A percentile compares a stretch with the other conserved stretches of the same genome.
Conservation (phyloP, 2,113 vertebrate species). For the Euleptes europaea region DNA sequence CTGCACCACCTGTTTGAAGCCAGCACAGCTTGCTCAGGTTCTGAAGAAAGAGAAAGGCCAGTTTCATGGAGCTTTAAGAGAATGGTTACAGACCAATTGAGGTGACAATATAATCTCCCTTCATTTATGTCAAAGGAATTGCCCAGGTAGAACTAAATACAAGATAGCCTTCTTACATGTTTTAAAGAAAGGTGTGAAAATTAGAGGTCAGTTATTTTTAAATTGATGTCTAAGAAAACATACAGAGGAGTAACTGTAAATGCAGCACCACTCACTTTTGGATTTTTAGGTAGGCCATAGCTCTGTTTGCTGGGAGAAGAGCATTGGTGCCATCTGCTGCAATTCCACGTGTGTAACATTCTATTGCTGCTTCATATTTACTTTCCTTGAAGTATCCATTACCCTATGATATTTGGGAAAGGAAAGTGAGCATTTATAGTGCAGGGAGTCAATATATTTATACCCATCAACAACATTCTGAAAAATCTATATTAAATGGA, state of each 20-base stretch:
- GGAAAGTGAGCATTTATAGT: not conserved
- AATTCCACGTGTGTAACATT: slow-evolving; percentile 90
- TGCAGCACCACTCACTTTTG: slow-evolving; percentile 78
- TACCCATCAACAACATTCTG: not conserved
- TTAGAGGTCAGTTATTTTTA: not conserved
- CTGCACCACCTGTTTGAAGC: not conserved
- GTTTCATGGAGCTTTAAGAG: not conserved
- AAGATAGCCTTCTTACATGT: not conserved
- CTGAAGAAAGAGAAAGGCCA: not conserved
- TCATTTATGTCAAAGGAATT: not conserved
- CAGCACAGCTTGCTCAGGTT: not conserved
- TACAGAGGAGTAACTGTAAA: not conserved
- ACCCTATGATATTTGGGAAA: slow-evolving; percentile 74
- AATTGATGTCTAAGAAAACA: not conserved
- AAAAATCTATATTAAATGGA: not conserved
- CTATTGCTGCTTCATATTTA: slow-evolving; percentile 88
- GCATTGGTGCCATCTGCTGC: slow-evolving; percentile 88
- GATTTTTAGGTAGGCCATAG: slow-evolving; percentile 94
- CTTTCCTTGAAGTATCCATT: slow-evolving; percentile 97
- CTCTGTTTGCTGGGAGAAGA: slow-evolving; percentile 94
- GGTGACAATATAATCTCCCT: not conserved
- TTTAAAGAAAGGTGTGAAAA: not conserved
- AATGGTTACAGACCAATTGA: not conserved
- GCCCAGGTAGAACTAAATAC: not conserved
- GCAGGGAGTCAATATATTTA: not conserved